phyloP scores from a whole-genome alignment of 2,888 invertebrate species.

The Cyaniris semiargus region DNA sequence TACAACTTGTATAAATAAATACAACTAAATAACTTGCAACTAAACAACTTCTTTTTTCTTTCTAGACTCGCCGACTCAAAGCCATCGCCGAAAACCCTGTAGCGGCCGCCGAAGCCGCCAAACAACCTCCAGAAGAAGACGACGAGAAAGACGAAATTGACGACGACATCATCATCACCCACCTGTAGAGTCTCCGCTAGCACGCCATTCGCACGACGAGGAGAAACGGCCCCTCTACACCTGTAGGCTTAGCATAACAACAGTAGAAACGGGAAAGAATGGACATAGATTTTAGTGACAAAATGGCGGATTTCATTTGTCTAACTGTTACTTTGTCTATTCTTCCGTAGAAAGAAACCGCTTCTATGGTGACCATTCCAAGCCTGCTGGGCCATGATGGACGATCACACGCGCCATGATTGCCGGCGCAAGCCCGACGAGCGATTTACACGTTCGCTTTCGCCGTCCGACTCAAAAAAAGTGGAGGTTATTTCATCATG shows the following conservation, averaged over 20 bases:
- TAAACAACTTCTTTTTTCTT: conserved; percentile 32
- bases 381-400: background rate
- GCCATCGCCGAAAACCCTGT: conserved; percentile 85
- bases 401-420: background rate
- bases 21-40: too few relatives aligned
- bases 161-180: conserved; percentile 92
- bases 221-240: background rate
- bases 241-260: too few relatives aligned
- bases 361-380: too few relatives aligned
- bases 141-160: conserved; percentile 94
- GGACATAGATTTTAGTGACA: too few relatives aligned
- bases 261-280: too few relatives aligned
- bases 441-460: too few relatives aligned
- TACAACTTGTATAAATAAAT: too few relatives aligned
- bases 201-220: conserved; percentile 33
- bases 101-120: conserved; percentile 82
- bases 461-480: background rate
- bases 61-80: conserved; percentile 84
- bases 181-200: conserved; percentile 78
- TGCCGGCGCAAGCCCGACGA: background rate
- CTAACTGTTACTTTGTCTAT: too few relatives aligned
- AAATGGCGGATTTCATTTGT: too few relatives aligned
- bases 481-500: background rate
- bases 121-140: conserved; percentile 87
- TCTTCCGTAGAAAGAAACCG: too few relatives aligned